Conservation (phyloP, 2,113 vertebrate genomes). For the Clarias macrocephalus region DNA sequence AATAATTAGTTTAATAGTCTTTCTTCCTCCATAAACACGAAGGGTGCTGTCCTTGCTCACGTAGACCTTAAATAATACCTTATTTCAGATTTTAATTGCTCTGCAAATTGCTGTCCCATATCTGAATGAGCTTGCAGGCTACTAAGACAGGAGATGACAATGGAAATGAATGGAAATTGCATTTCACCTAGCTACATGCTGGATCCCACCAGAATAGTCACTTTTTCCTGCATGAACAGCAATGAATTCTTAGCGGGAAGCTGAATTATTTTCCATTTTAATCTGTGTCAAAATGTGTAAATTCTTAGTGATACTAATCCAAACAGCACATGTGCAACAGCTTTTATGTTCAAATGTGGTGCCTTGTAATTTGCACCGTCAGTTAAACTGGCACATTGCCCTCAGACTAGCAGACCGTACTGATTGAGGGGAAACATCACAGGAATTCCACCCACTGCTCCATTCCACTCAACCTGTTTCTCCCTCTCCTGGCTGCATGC, state of each 20-base stretch:
- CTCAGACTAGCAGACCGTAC: slow-evolving; percentile 45
- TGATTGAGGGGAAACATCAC: slow-evolving; percentile 31
- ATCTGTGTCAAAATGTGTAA: slow-evolving; percentile 51
- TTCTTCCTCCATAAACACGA: slow-evolving; percentile 25
- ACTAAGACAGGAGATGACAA: slow-evolving; percentile 32
- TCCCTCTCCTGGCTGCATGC: slow-evolving; percentile 28
- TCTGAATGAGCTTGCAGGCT: slow-evolving; percentile 46
- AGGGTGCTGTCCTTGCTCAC: not conserved
- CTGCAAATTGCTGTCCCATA: slow-evolving; percentile 47
- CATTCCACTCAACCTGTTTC: slow-evolving; percentile 27
- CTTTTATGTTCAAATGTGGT: slow-evolving; percentile 47
- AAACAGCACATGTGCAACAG: slow-evolving; percentile 43
- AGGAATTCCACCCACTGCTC: slow-evolving; percentile 28
- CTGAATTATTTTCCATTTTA: slow-evolving; percentile 9
- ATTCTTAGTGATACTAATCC: slow-evolving; percentile 49
- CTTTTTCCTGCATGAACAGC: slow-evolving; percentile 4
- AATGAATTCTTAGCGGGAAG: not conserved
- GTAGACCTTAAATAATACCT: slow-evolving; percentile 18
- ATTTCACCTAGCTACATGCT: slow-evolving; percentile 23
- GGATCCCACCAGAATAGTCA: not conserved
- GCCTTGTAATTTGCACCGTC: slow-evolving; percentile 50
- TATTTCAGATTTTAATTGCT: slow-evolving; percentile 56
- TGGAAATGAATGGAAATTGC: slow-evolving; percentile 32
- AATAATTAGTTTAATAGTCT: slow-evolving; percentile 4
- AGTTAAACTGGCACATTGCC: slow-evolving; percentile 54